Conservation (phyloP, 2,888 invertebrate genomes). For the Callosobruchus maculatus region DNA sequence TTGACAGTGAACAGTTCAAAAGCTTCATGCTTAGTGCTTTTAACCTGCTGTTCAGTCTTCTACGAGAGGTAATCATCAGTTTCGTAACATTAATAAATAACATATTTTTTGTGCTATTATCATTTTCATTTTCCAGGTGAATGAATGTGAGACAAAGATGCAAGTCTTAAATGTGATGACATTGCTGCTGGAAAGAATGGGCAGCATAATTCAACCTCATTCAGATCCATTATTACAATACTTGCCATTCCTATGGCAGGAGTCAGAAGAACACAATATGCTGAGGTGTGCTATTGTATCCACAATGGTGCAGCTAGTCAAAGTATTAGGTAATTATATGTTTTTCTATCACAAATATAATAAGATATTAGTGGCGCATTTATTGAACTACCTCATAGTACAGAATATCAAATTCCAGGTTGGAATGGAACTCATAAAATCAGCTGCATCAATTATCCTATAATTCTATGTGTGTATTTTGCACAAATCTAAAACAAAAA, state of each 20-base stretch:
- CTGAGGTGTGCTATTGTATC: constrained; percentile 86
- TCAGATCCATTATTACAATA: constrained; percentile 72
- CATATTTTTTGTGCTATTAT: no score
- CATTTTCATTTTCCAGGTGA: constrained; percentile 46
- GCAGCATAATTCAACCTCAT: constrained; percentile 68
- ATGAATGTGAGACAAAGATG: constrained; percentile 95
- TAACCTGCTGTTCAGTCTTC: constrained; percentile 72
- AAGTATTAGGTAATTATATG: constrained; percentile 51
- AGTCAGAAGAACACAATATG: constrained; percentile 85
- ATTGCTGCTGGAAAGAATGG: constrained; percentile 83
- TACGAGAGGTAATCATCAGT: constrained; percentile 65
- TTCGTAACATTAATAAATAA: no score
- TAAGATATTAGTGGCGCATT: no score
- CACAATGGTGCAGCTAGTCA: constrained; percentile 80
- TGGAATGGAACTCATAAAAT: no score
- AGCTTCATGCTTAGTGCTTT: constrained; percentile 79
- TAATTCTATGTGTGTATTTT: no score
- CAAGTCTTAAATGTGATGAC: constrained; percentile 87
- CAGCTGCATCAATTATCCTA: no score
- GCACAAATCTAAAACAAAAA: no score
- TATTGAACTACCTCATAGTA: no score
- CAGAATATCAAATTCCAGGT: no score
- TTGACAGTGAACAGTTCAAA: constrained; percentile 79
- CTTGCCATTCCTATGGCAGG: constrained; percentile 84
- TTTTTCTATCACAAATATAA: constrained; percentile 25